Percentiles rank a stretch among this genome's conserved stretches.
Conservation (phyloP, 2,888 invertebrate species). For the Escarpia spicata region DNA sequence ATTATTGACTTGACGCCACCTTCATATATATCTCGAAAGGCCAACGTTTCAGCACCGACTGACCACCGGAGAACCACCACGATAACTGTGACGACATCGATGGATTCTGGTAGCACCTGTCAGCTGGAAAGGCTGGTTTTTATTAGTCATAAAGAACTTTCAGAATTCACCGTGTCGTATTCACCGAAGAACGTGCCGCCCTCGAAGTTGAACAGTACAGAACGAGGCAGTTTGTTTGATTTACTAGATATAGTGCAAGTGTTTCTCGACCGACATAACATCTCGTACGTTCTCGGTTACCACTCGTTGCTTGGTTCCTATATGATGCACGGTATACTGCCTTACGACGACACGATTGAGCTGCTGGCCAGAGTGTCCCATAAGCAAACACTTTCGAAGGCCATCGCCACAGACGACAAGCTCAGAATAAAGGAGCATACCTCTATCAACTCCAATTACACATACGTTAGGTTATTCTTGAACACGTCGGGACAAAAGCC, state of each 20-base stretch:
- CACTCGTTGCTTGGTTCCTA: not conserved
- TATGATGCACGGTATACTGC: not conserved
- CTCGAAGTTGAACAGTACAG: not conserved
- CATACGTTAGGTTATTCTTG: not conserved
- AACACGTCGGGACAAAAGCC: not conserved
- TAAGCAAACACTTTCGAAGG: not conserved
- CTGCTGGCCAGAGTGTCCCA: not conserved
- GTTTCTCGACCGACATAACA: not conserved
- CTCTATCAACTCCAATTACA: not conserved
- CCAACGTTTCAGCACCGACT: not conserved
- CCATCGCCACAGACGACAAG: not conserved
- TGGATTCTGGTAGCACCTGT: not conserved
- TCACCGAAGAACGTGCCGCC: not conserved
- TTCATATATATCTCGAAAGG: not conserved
- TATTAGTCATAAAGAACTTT: not conserved
- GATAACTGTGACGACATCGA: not conserved
- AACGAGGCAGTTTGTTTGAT: not conserved
- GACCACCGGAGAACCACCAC: not conserved
- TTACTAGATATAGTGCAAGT: not conserved
- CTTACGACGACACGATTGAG: not conserved
- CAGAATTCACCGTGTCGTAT: too few species aligned
- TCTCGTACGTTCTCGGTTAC: not conserved
- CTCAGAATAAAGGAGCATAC: not conserved
- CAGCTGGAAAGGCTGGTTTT: not conserved
- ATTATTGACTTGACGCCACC: not conserved